Percentiles rank a stretch among this genome's conserved stretches.
Evolutionary conservation across 2,888 invertebrate genomes (phyloP).

Genomic region (Anodontia alba): DNA sequence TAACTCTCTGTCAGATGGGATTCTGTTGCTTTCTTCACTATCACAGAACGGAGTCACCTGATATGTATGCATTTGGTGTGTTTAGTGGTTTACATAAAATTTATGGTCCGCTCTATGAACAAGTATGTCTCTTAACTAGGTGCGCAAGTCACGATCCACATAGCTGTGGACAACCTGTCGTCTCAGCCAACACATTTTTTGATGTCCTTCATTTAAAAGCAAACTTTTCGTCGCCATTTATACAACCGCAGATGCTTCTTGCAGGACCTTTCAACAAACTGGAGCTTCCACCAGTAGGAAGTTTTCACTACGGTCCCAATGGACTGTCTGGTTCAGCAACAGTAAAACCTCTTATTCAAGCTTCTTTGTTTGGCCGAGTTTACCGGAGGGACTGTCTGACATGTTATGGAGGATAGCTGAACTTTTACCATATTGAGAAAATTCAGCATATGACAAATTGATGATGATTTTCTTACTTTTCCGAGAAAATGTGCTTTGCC

Average conservation of each 20-base stretch:
- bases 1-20: constrained; percentile 64
- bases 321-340: constrained; percentile 23
- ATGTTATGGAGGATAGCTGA: neutral
- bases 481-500: too few species aligned
- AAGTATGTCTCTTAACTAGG: constrained; percentile 70
- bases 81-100: constrained; percentile 72
- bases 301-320: constrained; percentile 18
- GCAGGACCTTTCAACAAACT: constrained; percentile 19
- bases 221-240: constrained; percentile 40
- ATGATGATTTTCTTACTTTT: too few species aligned
- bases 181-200: constrained; percentile 57
- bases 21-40: constrained; percentile 69
- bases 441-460: too few species aligned
- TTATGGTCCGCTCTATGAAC: constrained; percentile 70
- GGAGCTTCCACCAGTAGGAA: constrained; percentile 32
- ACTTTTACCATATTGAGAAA: too few species aligned
- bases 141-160: constrained; percentile 53
- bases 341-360: constrained; percentile 30
- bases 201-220: constrained; percentile 33
- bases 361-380: constrained; percentile 25
- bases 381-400: constrained; percentile 36
- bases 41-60: constrained; percentile 27
- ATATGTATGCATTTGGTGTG: constrained; percentile 72
- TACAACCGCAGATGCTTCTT: constrained; percentile 46
- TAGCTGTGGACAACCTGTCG: constrained; percentile 62